A percentile compares a stretch with the other conserved stretches of the same genome.
Evolutionary conservation across 2,113 vertebrate species (phyloP).

Genomic region (Gallinago jamesoni): DNA sequence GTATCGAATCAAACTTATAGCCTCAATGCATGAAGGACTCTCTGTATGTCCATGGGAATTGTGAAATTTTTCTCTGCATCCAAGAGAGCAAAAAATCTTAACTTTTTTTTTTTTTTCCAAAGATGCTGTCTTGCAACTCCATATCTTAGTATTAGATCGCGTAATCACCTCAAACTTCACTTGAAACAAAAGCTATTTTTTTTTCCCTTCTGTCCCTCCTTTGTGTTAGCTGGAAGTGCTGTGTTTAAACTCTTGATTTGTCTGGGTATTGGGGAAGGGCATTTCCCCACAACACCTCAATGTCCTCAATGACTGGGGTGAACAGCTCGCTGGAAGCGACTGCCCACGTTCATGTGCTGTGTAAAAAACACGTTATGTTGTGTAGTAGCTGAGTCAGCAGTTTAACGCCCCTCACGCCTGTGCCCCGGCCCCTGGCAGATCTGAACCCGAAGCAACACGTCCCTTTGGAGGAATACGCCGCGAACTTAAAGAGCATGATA

Average conservation of each 20-base stretch:
- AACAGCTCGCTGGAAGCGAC: neutral
- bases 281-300: neutral
- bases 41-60: neutral
- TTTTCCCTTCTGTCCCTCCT: neutral
- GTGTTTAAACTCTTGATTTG: neutral
- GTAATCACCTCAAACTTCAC: too few relatives aligned
- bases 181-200: too few relatives aligned
- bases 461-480: slow-evolving; percentile 84
- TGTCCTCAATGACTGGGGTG: neutral
- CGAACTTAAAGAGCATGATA: slow-evolving; percentile 83
- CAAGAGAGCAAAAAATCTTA: neutral
- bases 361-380: accelerated
- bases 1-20: neutral
- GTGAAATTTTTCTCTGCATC: neutral
- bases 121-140: too few relatives aligned
- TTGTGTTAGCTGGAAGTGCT: neutral
- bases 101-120: neutral
- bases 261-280: neutral
- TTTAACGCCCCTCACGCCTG: accelerated
- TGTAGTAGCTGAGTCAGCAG: neutral
- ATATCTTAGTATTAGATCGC: too few relatives aligned
- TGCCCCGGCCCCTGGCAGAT: slow-evolving; percentile 64
- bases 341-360: accelerated
- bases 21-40: neutral
- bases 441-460: slow-evolving; percentile 89